Conservation (phyloP, 2,888 invertebrate species). For the Thysanoteuthis rhombus region DNA sequence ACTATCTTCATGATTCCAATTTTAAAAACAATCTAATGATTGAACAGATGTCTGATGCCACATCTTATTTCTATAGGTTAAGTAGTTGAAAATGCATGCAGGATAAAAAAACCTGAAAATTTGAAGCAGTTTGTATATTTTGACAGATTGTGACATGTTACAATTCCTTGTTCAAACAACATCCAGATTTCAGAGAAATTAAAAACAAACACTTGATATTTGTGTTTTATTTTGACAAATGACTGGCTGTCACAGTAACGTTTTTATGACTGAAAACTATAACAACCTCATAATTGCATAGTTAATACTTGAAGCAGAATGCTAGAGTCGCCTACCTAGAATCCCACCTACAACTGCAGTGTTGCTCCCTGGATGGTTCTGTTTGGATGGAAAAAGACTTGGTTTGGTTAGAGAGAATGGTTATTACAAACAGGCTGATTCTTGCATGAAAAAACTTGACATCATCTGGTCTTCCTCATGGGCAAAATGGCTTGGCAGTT, state of each 20-base stretch:
- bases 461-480: too few relatives aligned
- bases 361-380: background rate
- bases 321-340: background rate
- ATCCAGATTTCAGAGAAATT: background rate
- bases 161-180: too few relatives aligned
- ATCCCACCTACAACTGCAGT: background rate
- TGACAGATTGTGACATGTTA: too few relatives aligned
- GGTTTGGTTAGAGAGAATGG: background rate
- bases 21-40: too few relatives aligned
- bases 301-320: background rate
- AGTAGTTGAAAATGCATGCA: too few relatives aligned
- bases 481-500: too few relatives aligned
- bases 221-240: background rate
- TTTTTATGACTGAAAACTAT: too few relatives aligned
- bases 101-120: too few relatives aligned
- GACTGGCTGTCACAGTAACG: background rate
- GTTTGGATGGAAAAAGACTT: background rate
- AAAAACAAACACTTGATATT: background rate
- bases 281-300: background rate
- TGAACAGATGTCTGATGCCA: too few relatives aligned
- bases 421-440: background rate
- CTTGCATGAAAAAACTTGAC: background rate
- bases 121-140: too few relatives aligned
- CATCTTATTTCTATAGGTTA: too few relatives aligned
- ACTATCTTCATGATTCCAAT: too few relatives aligned